Percentiles rank a stretch among this genome's conserved stretches.
These are phyloP conservation scores for Phataginus tricuspis DNA, from an alignment of 2,797 vertebrate species.

Conservation along the genomic window DNA sequence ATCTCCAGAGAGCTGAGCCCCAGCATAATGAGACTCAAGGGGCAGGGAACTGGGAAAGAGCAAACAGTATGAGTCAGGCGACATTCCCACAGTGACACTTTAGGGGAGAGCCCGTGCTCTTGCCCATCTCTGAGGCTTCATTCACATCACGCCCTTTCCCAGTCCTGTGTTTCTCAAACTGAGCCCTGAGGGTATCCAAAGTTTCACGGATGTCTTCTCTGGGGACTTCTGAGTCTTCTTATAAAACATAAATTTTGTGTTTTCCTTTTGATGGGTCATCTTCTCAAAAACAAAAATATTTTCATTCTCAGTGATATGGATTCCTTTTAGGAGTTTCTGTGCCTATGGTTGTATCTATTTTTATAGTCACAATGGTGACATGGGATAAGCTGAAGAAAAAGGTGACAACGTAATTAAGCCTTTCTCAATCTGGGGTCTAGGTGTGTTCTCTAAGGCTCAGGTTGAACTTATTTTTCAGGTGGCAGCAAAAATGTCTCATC, in stretches of 20 bases:
- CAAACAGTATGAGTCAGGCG: background rate
- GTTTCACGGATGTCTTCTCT: background rate
- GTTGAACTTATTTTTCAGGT: background rate
- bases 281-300: conserved; percentile 18
- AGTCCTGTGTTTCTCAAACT: background rate
- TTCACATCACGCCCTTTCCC: background rate
- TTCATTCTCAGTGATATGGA: background rate
- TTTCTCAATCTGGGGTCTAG: background rate
- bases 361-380: background rate
- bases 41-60: background rate
- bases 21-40: background rate
- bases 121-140: background rate
- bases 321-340: background rate
- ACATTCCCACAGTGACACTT: background rate
- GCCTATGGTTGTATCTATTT: background rate
- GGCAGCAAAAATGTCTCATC: background rate
- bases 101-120: background rate
- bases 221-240: background rate
- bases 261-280: background rate
- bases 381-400: background rate
- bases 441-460: background rate
- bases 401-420: background rate
- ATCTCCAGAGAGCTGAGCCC: background rate
- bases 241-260: background rate
- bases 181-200: background rate